Evolutionary conservation across 2,113 vertebrate species (phyloP).

Genomic region (Polypterus senegalus): DNA sequence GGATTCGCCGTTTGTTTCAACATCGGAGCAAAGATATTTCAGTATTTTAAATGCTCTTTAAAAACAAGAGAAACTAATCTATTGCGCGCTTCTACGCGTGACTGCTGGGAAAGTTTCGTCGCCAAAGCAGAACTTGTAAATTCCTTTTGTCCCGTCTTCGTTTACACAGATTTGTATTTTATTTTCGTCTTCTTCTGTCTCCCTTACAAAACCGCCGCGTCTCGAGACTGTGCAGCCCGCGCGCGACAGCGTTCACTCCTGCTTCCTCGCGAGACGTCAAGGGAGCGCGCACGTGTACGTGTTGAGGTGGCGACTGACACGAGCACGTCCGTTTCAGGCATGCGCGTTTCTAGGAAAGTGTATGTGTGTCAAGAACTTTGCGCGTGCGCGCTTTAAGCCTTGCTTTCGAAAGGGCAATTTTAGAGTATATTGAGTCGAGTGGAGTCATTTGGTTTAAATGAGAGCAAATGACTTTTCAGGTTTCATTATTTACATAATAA

Average conservation of each 20-base stretch:
- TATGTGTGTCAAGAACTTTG: no score
- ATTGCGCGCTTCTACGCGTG: background rate
- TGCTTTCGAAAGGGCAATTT: no score
- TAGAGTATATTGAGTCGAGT: no score
- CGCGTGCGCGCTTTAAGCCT: no score
- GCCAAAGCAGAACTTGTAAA: background rate
- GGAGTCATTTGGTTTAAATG: no score
- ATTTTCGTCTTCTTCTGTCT: background rate
- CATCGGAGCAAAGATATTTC: slow-evolving; percentile 26
- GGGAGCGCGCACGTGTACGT: slow-evolving; percentile 22
- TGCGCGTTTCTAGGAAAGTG: no score
- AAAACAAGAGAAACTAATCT: background rate
- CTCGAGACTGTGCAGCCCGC: slow-evolving; percentile 41
- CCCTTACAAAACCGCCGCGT: slow-evolving; percentile 39
- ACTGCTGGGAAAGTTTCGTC: background rate
- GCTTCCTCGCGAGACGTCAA: slow-evolving; percentile 6
- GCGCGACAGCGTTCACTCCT: slow-evolving; percentile 31
- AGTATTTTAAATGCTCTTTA: no score
- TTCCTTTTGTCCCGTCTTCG: background rate
- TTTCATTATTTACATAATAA: no score
- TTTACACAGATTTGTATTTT: background rate
- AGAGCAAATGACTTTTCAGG: no score
- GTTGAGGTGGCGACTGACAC: background rate
- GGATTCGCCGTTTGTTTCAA: slow-evolving; percentile 47
- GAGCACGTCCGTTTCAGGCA: no score